A percentile compares a stretch with the other conserved stretches of the same genome.
These are phyloP conservation scores for Lamellibrachia columna DNA, from an alignment of 2,888 invertebrate species.

Conservation along the genomic window DNA sequence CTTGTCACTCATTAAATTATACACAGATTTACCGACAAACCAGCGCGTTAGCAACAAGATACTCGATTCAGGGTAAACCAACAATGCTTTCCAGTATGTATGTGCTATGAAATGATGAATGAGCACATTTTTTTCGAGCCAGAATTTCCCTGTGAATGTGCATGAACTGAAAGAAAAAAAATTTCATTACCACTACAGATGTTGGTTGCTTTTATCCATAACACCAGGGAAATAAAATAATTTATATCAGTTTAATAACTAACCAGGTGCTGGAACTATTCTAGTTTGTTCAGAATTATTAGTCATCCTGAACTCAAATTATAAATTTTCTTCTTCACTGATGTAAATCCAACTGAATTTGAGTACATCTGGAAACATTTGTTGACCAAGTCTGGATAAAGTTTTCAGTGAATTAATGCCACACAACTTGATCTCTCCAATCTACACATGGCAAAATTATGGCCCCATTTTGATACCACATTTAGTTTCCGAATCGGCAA, in stretches of 20 bases:
- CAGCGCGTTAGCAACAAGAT: neutral
- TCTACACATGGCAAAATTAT: neutral
- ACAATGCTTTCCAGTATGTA: neutral
- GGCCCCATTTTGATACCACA: neutral
- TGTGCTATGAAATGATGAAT: neutral
- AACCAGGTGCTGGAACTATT: neutral
- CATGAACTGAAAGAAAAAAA: neutral
- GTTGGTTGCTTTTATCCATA: neutral
- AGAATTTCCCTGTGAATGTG: neutral
- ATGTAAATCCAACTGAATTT: too few species aligned
- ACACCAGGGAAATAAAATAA: neutral
- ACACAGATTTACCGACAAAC: neutral
- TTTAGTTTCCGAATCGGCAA: conserved; percentile 3
- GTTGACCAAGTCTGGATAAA: neutral
- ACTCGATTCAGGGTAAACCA: neutral
- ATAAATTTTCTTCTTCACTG: too few species aligned
- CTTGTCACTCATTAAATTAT: neutral
- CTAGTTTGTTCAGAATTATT: neutral
- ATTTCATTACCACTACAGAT: neutral
- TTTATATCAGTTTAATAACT: too few species aligned
- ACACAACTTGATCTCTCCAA: neutral
- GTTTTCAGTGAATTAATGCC: neutral
- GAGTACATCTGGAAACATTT: neutral
- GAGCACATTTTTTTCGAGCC: neutral
- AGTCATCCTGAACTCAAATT: neutral